Evolutionary conservation across 2,113 vertebrate genomes (phyloP).

Genomic region (Neotragus pygmaeus): DNA sequence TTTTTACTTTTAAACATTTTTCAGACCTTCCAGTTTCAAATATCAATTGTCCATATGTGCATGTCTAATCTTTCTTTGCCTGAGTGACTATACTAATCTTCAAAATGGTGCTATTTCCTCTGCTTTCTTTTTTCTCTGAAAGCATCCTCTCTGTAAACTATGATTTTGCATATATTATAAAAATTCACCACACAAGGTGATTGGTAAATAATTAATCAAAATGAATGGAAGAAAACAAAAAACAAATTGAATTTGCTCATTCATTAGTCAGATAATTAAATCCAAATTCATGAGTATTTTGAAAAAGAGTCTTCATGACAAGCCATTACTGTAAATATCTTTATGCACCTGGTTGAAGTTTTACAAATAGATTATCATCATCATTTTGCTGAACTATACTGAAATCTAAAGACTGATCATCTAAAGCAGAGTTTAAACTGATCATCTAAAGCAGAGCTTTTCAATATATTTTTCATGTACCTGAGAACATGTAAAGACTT

Average conservation of each 20-base stretch:
- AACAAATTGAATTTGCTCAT: background rate
- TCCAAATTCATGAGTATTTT: background rate
- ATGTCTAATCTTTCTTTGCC: background rate
- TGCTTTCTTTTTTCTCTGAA: background rate
- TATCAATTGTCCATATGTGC: background rate
- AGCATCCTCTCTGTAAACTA: background rate
- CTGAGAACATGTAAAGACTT: background rate
- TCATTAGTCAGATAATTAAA: background rate
- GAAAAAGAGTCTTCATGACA: background rate
- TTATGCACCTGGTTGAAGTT: background rate
- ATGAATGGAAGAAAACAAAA: background rate
- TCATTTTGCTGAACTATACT: background rate
- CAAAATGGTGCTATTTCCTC: background rate
- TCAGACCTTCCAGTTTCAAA: background rate
- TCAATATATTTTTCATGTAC: background rate
- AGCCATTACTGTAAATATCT: background rate
- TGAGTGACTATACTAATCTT: background rate
- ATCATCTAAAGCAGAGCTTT: background rate
- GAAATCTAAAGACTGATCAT: background rate
- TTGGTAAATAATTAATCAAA: background rate
- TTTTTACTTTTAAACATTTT: background rate
- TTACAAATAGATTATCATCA: background rate
- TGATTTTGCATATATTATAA: background rate
- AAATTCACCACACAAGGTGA: background rate
- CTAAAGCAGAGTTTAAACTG: background rate